Evolutionary conservation across 2,888 invertebrate genomes (phyloP), one percentile per base, ranked within the genome.

Genomic region (Macrophya annulata): DNA sequence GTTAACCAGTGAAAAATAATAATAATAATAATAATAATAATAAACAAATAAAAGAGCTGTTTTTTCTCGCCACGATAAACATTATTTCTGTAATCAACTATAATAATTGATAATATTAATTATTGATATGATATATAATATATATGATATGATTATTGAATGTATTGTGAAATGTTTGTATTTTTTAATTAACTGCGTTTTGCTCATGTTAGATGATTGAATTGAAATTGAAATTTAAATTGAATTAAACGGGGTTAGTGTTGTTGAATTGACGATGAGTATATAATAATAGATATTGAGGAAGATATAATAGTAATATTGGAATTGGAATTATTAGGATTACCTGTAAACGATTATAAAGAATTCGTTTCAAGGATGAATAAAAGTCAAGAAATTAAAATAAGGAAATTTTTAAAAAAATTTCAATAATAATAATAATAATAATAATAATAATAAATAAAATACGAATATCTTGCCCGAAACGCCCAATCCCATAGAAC

Each of bases 161-260:
- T 81, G 81, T 81, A 81, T 81, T 51, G 71, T 82, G 40, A 31
- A 72, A 85, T 89, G 89, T 91, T 90, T 90, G 89, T 91, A 91
- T 90, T 90, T 90, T 91, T 90, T 89, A 89, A 91, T 91, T 89
- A 87, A 90, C 90, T 89, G 90, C 89, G 88, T 90, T 91, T 91
- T 90, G 90, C 90, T 90, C 90, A 90, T 89, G 89, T 90, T 90
- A 88, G 71, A 79, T 81, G 81, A 81, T 77, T 81, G 81, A 81
- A 79, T 79, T 55, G 31, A 88, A 31, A 87, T 87, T 88, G 87
- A 87, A 68, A 31, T 31, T 72, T 45, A 43, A 45, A 72, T 72
- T 17, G 51, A 51, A 88, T 87, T 87, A 88, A 85, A 88, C 87
- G 86, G 71, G 86, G 71, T 87, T 86, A 87, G 85, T 88, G 88